Conservation (phyloP, 2,113 vertebrate species). For the Paracanthobrama guichenoti region DNA sequence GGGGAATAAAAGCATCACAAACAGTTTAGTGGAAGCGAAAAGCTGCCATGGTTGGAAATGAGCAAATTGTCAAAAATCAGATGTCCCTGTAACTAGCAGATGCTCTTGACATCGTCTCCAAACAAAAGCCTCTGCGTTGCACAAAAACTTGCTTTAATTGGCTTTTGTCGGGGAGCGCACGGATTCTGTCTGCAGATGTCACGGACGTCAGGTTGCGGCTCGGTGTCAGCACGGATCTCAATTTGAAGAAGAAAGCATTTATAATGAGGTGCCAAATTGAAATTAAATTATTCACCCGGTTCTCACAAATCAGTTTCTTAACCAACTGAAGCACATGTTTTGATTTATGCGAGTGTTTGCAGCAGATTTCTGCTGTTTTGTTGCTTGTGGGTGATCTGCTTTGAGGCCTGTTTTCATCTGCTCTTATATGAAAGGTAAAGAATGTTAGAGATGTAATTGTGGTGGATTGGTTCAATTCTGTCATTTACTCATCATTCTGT, state of each 20-base stretch:
- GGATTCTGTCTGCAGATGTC: conserved; percentile 71
- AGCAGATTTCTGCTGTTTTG: background rate
- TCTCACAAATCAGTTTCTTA: conserved; percentile 47
- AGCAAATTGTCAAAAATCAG: conserved; percentile 54
- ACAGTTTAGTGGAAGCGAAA: conserved; percentile 12
- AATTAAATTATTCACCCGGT: conserved; percentile 52
- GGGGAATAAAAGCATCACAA: conserved; percentile 36
- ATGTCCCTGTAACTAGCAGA: conserved; percentile 56
- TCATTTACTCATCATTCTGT: background rate
- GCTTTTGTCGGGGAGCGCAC: conserved; percentile 58
- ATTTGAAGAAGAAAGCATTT: conserved; percentile 68
- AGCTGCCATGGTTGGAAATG: conserved; percentile 41
- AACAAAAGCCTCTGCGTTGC: conserved; percentile 60
- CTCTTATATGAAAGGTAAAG: background rate
- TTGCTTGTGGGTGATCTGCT: background rate
- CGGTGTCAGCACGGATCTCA: conserved; percentile 67
- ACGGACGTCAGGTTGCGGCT: conserved; percentile 69
- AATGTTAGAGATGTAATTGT: background rate
- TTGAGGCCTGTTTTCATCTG: background rate
- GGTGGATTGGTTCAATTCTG: background rate
- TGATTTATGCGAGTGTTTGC: conserved; percentile 43
- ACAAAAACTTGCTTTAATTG: conserved; percentile 62
- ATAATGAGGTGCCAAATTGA: conserved; percentile 68
- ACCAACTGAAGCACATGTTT: conserved; percentile 35
- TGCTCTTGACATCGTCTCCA: conserved; percentile 64